Percentiles rank a stretch among this genome's conserved stretches.
These are phyloP conservation scores for Hypsopygia costalis DNA, from an alignment of 2,888 invertebrate genomes.

Conservation along the genomic window DNA sequence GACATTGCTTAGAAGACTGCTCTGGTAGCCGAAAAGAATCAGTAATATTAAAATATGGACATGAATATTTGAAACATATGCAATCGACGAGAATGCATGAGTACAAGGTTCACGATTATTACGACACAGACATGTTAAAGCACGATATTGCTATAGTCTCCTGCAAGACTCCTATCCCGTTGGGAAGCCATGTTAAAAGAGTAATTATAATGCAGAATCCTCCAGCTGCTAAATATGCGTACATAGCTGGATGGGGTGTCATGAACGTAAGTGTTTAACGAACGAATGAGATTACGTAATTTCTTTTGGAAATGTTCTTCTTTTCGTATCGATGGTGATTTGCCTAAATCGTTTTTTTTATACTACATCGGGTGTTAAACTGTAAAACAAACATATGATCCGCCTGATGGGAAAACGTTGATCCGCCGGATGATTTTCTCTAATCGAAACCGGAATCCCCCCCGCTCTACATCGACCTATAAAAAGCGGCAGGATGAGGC, in stretches of 20 bases:
- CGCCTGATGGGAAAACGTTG: too few relatives aligned
- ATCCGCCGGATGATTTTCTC: too few relatives aligned
- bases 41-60: background rate
- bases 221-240: background rate
- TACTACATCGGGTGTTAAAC: too few relatives aligned
- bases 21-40: background rate
- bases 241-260: constrained; percentile 30
- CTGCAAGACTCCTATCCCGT: background rate
- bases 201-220: background rate
- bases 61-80: background rate
- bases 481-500: too few relatives aligned
- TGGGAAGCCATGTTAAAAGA: background rate
- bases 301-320: too few relatives aligned
- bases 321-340: too few relatives aligned
- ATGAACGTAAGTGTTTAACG: background rate
- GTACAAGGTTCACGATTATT: background rate
- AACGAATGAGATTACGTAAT: too few relatives aligned
- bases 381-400: too few relatives aligned
- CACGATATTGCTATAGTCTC: constrained; percentile 1
- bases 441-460: too few relatives aligned
- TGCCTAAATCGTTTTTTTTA: too few relatives aligned
- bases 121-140: background rate
- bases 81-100: background rate
- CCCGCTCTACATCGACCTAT: too few relatives aligned
- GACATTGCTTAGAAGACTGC: background rate